Evolutionary conservation across 2,888 invertebrate genomes (phyloP).

Genomic region (Dendrolimus houi): DNA sequence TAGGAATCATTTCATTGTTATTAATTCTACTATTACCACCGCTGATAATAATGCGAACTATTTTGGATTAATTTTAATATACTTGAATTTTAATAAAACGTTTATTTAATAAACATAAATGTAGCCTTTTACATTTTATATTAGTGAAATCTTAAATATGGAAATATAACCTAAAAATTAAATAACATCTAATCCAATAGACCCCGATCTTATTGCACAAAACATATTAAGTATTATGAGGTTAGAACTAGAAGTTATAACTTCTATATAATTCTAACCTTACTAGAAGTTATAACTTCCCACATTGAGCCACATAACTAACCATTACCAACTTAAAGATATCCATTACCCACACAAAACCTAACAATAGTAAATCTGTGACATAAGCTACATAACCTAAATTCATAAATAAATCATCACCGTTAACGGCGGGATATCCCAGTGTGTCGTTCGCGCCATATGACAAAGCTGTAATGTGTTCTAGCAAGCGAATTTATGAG

Average conservation of each 20-base stretch:
- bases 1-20: too few relatives aligned
- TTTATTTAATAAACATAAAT: constrained; percentile 26
- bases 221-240: background rate
- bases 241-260: background rate
- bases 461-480: too few relatives aligned
- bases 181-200: background rate
- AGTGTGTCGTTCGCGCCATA: too few relatives aligned
- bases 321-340: constrained; percentile 31
- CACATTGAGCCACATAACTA: too few relatives aligned
- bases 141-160: constrained; percentile 8
- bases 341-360: constrained; percentile 10
- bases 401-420: background rate
- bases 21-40: too few relatives aligned
- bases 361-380: background rate
- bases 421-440: too few relatives aligned
- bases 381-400: background rate
- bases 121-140: constrained; percentile 3
- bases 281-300: too few relatives aligned
- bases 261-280: too few relatives aligned
- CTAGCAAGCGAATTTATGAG: too few relatives aligned
- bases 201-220: background rate
- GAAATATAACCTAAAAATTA: constrained; percentile 8
- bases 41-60: too few relatives aligned
- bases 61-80: background rate
- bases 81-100: constrained; percentile 6